These are phyloP conservation scores for Solea senegalensis DNA, from an alignment of 2,113 vertebrate genomes.

Conservation along the genomic window DNA sequence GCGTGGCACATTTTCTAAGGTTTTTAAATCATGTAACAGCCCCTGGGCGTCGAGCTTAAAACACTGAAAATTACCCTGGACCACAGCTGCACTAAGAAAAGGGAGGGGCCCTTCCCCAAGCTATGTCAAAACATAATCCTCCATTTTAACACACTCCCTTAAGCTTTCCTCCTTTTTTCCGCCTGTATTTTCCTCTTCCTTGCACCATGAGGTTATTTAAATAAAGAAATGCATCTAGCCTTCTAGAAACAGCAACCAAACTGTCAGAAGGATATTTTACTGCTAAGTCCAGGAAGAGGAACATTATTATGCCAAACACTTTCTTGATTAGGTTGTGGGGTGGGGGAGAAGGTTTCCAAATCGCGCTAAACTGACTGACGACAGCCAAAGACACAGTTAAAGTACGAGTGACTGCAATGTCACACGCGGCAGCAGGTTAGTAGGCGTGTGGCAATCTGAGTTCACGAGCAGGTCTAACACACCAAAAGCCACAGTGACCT, in stretches of 20 bases:
- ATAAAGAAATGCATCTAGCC: constrained; percentile 10
- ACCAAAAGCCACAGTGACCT: constrained; percentile 35
- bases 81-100: constrained; percentile 42
- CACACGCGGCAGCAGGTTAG: constrained; percentile 53
- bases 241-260: neutral
- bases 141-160: constrained; percentile 52
- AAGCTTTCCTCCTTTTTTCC: constrained; percentile 30
- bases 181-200: constrained; percentile 20
- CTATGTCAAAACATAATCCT: constrained; percentile 61
- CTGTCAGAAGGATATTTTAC: constrained; percentile 9
- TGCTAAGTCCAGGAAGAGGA: constrained; percentile 16
- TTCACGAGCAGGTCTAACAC: constrained; percentile 45
- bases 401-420: constrained; percentile 44
- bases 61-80: constrained; percentile 59
- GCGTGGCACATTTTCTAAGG: constrained; percentile 45
- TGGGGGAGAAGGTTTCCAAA: constrained; percentile 15
- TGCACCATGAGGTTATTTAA: constrained; percentile 24
- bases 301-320: constrained; percentile 23
- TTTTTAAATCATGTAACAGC: constrained; percentile 55
- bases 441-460: constrained; percentile 46
- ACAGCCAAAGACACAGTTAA: constrained; percentile 56
- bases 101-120: constrained; percentile 21
- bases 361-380: constrained; percentile 65
- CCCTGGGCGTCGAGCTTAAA: constrained; percentile 53
- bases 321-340: constrained; percentile 20